These are phyloP conservation scores for Carollia perspicillata DNA, from an alignment of 2,113 vertebrate genomes.

Conservation along the genomic window DNA sequence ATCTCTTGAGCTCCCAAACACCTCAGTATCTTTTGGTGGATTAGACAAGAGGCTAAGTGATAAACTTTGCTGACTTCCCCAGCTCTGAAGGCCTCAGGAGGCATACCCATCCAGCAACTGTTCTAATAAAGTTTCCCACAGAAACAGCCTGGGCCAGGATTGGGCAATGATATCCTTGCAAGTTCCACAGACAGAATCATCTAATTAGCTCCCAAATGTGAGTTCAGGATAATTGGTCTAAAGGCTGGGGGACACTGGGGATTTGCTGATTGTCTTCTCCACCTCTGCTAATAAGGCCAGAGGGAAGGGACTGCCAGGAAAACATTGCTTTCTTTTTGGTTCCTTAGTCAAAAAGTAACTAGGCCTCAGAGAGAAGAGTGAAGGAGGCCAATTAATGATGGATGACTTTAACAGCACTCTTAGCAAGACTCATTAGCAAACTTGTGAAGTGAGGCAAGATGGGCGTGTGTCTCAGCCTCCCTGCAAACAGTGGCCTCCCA, in stretches of 20 bases:
- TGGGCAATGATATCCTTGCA: not conserved
- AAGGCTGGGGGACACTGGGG: not conserved
- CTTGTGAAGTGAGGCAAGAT: not conserved
- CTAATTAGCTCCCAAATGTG: constrained; percentile 63
- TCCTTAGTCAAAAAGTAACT: constrained; percentile 17
- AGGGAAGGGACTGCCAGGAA: not conserved
- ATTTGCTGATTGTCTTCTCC: constrained; percentile 10
- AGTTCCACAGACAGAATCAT: not conserved
- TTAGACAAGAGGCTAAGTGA: not conserved
- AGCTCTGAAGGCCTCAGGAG: not conserved
- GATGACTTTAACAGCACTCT: not conserved
- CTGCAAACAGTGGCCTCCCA: not conserved
- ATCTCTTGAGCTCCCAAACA: not conserved
- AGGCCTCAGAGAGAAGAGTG: not conserved
- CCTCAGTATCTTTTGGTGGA: not conserved
- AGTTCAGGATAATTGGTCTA: not conserved
- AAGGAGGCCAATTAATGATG: constrained; percentile 29
- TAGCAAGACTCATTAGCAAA: constrained; percentile 43
- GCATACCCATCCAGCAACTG: not conserved
- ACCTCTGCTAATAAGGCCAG: constrained; percentile 48
- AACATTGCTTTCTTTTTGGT: constrained; percentile 23
- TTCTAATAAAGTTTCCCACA: not conserved
- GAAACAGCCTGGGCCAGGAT: not conserved
- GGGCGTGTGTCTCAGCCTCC: not conserved
- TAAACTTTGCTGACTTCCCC: not conserved